Percentiles rank a stretch among this genome's conserved stretches.
These are phyloP conservation scores for Fistularia commersonii DNA, from an alignment of 2,797 vertebrate species.

Conservation along the genomic window DNA sequence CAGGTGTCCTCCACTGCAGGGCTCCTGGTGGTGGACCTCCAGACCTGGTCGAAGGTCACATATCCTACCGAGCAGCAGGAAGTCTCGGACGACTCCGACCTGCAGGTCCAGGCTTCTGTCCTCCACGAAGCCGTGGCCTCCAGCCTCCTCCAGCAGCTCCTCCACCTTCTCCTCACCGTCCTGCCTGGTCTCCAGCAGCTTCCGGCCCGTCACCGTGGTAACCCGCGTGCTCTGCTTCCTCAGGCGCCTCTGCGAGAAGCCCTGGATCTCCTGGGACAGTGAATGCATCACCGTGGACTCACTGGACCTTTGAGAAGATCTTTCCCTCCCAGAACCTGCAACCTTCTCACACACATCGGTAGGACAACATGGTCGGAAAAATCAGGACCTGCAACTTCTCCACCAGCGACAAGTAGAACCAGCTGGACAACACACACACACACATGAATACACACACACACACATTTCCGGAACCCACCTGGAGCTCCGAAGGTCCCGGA, in stretches of 20 bases:
- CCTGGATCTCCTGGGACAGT: constrained; percentile 83
- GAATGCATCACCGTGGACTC: constrained; percentile 78
- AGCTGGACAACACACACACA: too few relatives aligned
- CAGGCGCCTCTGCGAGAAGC: constrained; percentile 82
- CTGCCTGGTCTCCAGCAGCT: constrained; percentile 81
- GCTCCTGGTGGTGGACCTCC: too few relatives aligned
- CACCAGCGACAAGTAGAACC: too few relatives aligned
- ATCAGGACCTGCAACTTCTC: too few relatives aligned
- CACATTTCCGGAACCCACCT: too few relatives aligned
- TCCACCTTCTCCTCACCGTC: constrained; percentile 75
- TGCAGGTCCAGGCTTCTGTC: constrained; percentile 86
- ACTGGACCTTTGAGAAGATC: neutral
- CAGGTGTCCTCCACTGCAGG: too few relatives aligned
- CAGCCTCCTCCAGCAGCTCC: constrained; percentile 62
- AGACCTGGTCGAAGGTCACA: too few relatives aligned
- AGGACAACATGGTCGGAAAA: too few relatives aligned
- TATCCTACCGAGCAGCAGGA: constrained; percentile 86
- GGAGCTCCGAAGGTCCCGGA: too few relatives aligned
- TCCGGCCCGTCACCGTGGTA: constrained; percentile 84
- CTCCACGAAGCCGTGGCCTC: constrained; percentile 81
- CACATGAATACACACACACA: too few relatives aligned
- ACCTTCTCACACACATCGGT: too few relatives aligned
- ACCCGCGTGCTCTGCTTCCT: constrained; percentile 86
- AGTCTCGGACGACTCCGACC: constrained; percentile 83
- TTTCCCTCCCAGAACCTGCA: too few relatives aligned